Evolutionary conservation across 1,140 invertebrate genomes (phyloP).

Genomic region (Ostrea edulis): DNA sequence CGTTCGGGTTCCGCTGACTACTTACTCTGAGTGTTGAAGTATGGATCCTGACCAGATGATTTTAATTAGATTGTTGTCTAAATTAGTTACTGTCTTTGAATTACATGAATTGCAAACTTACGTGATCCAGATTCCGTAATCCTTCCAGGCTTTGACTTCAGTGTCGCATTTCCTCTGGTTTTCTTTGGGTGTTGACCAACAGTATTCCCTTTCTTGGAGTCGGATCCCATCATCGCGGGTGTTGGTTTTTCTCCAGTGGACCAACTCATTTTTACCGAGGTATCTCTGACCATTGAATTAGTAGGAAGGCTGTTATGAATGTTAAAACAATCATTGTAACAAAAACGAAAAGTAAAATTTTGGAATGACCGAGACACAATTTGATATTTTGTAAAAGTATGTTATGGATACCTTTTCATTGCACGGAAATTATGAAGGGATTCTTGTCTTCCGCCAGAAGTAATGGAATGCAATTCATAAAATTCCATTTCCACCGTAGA

Average conservation of each 20-base stretch:
- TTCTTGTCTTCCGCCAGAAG: not conserved
- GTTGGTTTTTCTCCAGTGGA: constrained; percentile 2
- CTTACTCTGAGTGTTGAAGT: too few species aligned
- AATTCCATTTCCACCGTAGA: not conserved
- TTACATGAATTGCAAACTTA: not conserved
- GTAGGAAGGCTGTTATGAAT: not conserved
- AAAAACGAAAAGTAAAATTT: not conserved
- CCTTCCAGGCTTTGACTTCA: not conserved
- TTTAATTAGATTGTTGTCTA: too few species aligned
- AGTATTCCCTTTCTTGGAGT: not conserved
- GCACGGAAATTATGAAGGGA: not conserved
- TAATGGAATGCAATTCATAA: not conserved
- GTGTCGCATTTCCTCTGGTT: not conserved
- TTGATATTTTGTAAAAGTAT: not conserved
- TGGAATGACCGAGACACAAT: not conserved
- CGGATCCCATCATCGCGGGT: not conserved
- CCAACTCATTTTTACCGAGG: not conserved
- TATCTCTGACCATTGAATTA: not conserved
- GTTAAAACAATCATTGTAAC: not conserved
- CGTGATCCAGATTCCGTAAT: not conserved
- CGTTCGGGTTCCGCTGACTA: too few species aligned
- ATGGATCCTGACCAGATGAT: too few species aligned
- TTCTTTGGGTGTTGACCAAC: not conserved
- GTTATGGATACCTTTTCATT: not conserved
- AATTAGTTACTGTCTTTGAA: too few species aligned